Evolutionary conservation across 2,797 vertebrate species (phyloP).

Genomic region (Craterocephalus amniculus): DNA sequence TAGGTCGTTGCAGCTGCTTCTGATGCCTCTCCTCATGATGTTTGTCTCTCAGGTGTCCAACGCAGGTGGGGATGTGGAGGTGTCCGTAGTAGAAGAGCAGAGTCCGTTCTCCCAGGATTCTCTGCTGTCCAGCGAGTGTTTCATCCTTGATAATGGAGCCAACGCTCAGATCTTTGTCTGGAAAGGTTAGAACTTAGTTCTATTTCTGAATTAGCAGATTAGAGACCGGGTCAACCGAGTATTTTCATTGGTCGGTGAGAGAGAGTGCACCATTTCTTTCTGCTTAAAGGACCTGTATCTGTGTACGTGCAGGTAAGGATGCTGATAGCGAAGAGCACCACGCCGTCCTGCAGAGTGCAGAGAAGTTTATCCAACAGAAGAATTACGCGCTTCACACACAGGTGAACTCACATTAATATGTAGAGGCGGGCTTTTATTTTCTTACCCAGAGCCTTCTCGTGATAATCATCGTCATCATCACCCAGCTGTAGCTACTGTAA

Average conservation of each 20-base stretch:
- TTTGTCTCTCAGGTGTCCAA: constrained; percentile 71
- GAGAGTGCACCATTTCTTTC: too few species aligned
- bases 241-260: background rate
- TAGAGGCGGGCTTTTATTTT: background rate
- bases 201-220: background rate
- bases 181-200: constrained; percentile 68
- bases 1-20: background rate
- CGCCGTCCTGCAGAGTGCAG: constrained; percentile 56
- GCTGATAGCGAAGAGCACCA: constrained; percentile 67
- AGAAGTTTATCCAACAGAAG: constrained; percentile 71
- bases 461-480: background rate
- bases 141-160: constrained; percentile 75
- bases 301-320: constrained; percentile 60
- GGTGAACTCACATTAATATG: constrained; percentile 10
- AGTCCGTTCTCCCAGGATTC: constrained; percentile 71
- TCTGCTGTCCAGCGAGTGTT: constrained; percentile 74
- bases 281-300: background rate
- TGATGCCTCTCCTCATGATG: background rate
- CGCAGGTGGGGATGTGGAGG: constrained; percentile 62
- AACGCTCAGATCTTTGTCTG: constrained; percentile 74
- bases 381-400: constrained; percentile 57
- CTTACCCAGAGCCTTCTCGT: too few species aligned
- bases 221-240: background rate
- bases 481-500: background rate
- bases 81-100: constrained; percentile 64